Conservation (phyloP, 2,888 invertebrate genomes). For the Petrolisthes cinctipes region DNA sequence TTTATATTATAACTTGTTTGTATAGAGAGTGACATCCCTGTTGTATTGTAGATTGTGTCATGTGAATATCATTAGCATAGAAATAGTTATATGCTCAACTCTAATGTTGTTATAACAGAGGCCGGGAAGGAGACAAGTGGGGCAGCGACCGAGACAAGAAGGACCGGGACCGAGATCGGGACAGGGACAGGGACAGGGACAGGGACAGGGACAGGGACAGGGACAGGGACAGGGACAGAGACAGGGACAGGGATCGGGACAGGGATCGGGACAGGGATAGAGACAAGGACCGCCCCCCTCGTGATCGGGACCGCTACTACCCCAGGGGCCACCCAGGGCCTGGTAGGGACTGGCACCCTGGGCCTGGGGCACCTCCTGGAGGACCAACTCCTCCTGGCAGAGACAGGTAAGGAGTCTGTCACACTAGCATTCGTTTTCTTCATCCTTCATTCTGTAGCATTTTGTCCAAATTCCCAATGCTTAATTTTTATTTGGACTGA, state of each 20-base stretch:
- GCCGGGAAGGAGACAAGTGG: constrained; percentile 74
- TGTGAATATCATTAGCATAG: too few relatives aligned
- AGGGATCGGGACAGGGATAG: constrained; percentile 71
- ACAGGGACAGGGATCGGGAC: constrained; percentile 70
- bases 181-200: constrained; percentile 19
- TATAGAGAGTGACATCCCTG: too few relatives aligned
- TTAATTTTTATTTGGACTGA: too few relatives aligned
- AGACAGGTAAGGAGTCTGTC: neutral
- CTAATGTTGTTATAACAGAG: constrained; percentile 22
- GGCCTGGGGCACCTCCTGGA: constrained; percentile 33
- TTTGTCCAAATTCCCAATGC: too few relatives aligned
- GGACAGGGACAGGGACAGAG: constrained; percentile 20
- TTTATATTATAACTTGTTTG: too few relatives aligned
- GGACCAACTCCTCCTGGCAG: neutral
- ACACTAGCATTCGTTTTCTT: neutral
- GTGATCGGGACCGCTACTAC: constrained; percentile 61
- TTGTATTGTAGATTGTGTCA: too few relatives aligned
- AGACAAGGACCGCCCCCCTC: constrained; percentile 49
- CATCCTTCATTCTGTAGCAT: neutral
- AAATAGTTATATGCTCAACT: too few relatives aligned
- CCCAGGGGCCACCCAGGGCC: constrained; percentile 36
- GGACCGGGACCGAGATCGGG: constrained; percentile 16
- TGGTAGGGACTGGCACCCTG: constrained; percentile 52
- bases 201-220: constrained; percentile 8
- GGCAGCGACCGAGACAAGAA: constrained; percentile 67